phyloP scores from a whole-genome alignment of 2,113 vertebrate species.

The Eulemur rufifrons region DNA sequence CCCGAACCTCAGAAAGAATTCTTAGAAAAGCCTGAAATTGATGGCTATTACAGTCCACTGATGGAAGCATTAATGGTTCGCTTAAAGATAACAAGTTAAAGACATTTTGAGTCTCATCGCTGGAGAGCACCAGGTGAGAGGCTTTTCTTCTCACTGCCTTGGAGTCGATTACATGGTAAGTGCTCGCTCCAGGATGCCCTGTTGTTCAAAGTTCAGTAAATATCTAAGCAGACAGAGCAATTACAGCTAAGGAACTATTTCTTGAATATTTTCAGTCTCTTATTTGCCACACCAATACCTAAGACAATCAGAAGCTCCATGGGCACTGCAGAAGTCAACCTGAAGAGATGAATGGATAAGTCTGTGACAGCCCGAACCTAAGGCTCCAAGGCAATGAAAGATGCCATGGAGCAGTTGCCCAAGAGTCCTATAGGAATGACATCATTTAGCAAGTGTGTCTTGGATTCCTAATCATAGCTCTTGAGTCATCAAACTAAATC shows the following conservation, averaged over 20 bases:
- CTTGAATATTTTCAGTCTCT: not conserved
- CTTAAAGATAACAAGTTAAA: conserved; percentile 17
- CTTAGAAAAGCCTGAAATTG: not conserved
- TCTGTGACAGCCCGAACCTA: not conserved
- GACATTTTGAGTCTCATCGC: not conserved
- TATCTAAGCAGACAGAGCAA: conserved; percentile 17
- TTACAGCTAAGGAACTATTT: not conserved
- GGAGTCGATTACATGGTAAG: not conserved
- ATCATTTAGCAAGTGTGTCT: not conserved
- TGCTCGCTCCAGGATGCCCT: not conserved
- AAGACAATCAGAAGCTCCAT: not conserved
- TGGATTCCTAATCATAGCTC: not conserved
- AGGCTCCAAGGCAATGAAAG: not conserved
- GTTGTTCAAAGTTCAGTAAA: conserved; percentile 36
- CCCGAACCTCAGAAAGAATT: not conserved
- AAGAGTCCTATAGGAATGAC: not conserved
- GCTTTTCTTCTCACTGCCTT: not conserved
- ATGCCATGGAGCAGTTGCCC: not conserved
- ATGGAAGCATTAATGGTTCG: not conserved
- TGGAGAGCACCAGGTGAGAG: not conserved
- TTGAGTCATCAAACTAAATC: not conserved
- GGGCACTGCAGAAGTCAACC: not conserved
- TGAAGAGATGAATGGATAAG: not conserved
- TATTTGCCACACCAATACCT: not conserved
- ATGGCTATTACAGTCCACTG: not conserved